Evolutionary conservation across 2,113 vertebrate genomes (phyloP), one percentile per base, ranked within the genome.

Genomic region (Hippopotamus amphibius): DNA sequence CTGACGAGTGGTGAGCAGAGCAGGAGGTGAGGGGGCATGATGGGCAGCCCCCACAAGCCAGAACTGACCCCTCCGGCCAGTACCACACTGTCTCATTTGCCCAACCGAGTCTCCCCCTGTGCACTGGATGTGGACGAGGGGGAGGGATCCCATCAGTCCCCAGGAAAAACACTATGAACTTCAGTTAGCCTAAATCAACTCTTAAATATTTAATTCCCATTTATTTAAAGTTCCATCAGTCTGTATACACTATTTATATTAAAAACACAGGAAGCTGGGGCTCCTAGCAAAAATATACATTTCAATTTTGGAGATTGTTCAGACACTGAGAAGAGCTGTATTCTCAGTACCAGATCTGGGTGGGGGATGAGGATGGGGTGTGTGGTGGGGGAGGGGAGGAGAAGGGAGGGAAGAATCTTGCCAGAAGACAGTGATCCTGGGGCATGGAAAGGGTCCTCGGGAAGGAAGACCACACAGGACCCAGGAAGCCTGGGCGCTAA

Each of bases 251-350:
- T 98, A 98, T 98, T 98, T 98, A 98, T 99, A 98, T 99, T 98
- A 98, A 98, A 98, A 99, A 99, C 98, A 98, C 98, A 98, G 97
- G 98, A 98, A 97, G 97, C 97, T 98, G 97, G 97, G 98, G 98
- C 92, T 98, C 98, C 98, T 99, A 98, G 98, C 98, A 99, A 99
- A 99, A 99, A 99, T 99, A 99, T 98, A 99, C 98, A 99, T 98
- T 99, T 99, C 98, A 96, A 66, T 98, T 97, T 98, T 98, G 98
- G 97, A 97, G 98, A 97, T 96, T 97, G 97, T 97, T 98, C 98
- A 57, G 88, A 97, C 97, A 97, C 93, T 0, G 77, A 89, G 88
- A 96, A 48, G 97, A 93, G 96, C 90, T 90, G 91, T 68, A n/a
- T 93, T 93, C 98, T 96, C 96, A 59, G 69, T 48, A 46, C 50